Evolutionary conservation across 1,140 invertebrate genomes (phyloP), one percentile per base, ranked within the genome.

Genomic region (Gonatopus flavifemur): DNA sequence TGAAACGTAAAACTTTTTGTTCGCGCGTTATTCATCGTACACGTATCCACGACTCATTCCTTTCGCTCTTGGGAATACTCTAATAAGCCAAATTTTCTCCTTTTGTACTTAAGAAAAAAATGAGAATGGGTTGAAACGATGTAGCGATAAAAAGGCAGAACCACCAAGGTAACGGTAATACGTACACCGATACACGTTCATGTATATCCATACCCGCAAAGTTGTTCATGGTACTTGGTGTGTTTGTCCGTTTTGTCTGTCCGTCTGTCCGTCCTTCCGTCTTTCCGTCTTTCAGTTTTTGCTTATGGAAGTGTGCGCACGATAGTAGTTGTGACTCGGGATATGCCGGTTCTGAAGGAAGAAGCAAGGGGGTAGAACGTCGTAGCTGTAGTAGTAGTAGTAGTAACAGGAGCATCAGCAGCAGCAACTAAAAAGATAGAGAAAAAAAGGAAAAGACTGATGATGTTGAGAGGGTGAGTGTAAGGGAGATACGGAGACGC

Each of bases 31-130:
- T n/a, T n/a, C n/a, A n/a, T n/a, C n/a, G n/a, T n/a, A n/a, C n/a
- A n/a, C n/a, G n/a, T n/a, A n/a, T n/a, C n/a, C n/a, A n/a, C n/a
- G n/a, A n/a, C n/a, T n/a, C n/a, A n/a, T n/a, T n/a, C n/a, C n/a
- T n/a, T n/a, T n/a, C n/a, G n/a, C 62, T 59, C 56, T 55, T 62
- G 59, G 69, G 72, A 73, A 73, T 74, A 75, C 72, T 72, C 69
- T 74, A 74, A 75, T 74, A 74, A 73, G 70, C 69, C 74, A 72
- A 74, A 75, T 75, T 74, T 74, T 74, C 67, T 69, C n/a, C 72
- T 75, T 74, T 75, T 74, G 70, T 72, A 72, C 72, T 74, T 73
- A 74, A 74, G 70, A 72, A 74, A 72, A 72, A 65, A 67, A 66
- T 67, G 72, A 74, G 70, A 74, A 72, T n/a, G n/a, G n/a, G n/a